Conservation (phyloP, 2,797 vertebrate species). For the Leptodactylus fallax region DNA sequence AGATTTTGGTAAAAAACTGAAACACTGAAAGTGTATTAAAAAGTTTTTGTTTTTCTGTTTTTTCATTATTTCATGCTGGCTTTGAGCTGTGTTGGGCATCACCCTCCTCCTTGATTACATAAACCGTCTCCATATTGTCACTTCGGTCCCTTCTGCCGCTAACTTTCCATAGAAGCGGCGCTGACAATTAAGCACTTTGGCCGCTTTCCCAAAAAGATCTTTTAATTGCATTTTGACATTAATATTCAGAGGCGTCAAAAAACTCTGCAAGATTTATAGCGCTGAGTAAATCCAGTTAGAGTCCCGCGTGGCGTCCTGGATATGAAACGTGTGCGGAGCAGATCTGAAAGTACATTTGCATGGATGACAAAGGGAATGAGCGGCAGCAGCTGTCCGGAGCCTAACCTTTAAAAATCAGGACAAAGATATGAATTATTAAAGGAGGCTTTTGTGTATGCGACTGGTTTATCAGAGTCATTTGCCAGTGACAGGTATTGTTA, state of each 20-base stretch:
- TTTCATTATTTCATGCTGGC: not conserved
- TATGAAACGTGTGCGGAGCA: not conserved
- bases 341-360: not conserved
- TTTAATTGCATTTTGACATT: constrained; percentile 50
- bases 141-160: not conserved
- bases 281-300: not conserved
- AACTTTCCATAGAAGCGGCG: not conserved
- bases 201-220: constrained; percentile 3
- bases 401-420: constrained; percentile 23
- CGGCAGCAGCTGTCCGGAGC: constrained; percentile 23
- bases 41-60: not conserved
- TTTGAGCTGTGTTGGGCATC: not conserved
- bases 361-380: not conserved
- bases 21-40: no score
- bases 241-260: constrained; percentile 46
- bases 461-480: not conserved
- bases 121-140: not conserved
- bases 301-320: not conserved
- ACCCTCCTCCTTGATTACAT: not conserved
- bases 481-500: constrained; percentile 28
- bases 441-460: not conserved
- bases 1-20: not conserved
- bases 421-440: constrained; percentile 47
- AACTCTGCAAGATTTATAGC: constrained; percentile 22
- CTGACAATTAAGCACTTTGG: constrained; percentile 23